phyloP scores from a whole-genome alignment of 2,113 vertebrate species.

The rabbit (Oryctolagus cuniculus) region mOryCun1.1 NC_091434.1:86069001-86069500 shows the following conservation, averaged over 20 bases:
- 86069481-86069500: slow-evolving; percentile 27
- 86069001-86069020: too few relatives aligned
- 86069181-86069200: neutral
- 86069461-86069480: neutral
- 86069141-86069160: neutral
- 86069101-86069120: neutral
- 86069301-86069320: neutral
- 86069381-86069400: neutral
- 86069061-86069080: too few relatives aligned
- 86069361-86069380: neutral
- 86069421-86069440: neutral
- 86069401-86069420: neutral
- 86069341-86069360: neutral
- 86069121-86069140: neutral
- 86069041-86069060: too few relatives aligned
- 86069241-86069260: neutral
- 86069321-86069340: neutral
- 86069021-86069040: too few relatives aligned
- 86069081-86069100: neutral
- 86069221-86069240: neutral
- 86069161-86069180: neutral
- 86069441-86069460: neutral
- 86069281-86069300: neutral
- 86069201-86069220: neutral
- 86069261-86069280: neutral